Percentiles rank a stretch among this genome's conserved stretches.
These are phyloP conservation scores for Eumerus sabulonum DNA, from an alignment of 2,888 invertebrate genomes.

Conservation along the genomic window DNA sequence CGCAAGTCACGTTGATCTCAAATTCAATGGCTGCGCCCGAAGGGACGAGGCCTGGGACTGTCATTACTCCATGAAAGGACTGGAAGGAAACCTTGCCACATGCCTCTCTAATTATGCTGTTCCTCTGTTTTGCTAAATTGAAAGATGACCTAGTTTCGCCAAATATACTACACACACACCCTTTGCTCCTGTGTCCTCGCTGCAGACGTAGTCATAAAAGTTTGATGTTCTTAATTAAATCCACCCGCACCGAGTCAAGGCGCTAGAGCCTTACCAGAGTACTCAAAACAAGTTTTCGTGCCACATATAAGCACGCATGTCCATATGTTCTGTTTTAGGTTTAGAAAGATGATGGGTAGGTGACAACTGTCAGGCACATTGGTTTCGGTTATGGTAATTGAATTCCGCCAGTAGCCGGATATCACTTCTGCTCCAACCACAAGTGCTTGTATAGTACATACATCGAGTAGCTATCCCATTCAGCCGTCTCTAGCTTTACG, in stretches of 20 bases:
- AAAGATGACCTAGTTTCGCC: conserved; percentile 27
- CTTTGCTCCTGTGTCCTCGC: no score
- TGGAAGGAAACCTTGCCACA: conserved; percentile 25
- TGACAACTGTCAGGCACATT: conserved; percentile 50
- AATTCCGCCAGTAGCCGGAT: conserved; percentile 29
- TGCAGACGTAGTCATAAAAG: not conserved
- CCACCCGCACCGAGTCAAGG: conserved; percentile 3
- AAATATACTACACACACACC: no score
- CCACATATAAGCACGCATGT: not conserved
- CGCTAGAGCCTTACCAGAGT: conserved; percentile 5
- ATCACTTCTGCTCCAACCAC: not conserved
- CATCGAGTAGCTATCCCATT: not conserved
- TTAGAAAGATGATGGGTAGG: conserved; percentile 42
- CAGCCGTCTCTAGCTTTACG: no score
- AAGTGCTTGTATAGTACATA: not conserved
- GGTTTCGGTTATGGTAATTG: conserved; percentile 40
- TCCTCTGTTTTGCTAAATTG: conserved; percentile 1
- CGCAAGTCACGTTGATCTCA: not conserved
- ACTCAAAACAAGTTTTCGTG: conserved; percentile 18
- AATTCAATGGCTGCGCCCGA: not conserved
- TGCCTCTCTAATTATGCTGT: conserved; percentile 17
- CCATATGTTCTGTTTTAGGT: conserved; percentile 3
- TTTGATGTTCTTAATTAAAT: conserved; percentile 29
- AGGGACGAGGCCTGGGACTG: conserved; percentile 4
- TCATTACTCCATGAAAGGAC: conserved; percentile 5